Evolutionary conservation across 2,888 invertebrate genomes (phyloP), one percentile per base, ranked within the genome.

Genomic region (Parochlus steinenii): DNA sequence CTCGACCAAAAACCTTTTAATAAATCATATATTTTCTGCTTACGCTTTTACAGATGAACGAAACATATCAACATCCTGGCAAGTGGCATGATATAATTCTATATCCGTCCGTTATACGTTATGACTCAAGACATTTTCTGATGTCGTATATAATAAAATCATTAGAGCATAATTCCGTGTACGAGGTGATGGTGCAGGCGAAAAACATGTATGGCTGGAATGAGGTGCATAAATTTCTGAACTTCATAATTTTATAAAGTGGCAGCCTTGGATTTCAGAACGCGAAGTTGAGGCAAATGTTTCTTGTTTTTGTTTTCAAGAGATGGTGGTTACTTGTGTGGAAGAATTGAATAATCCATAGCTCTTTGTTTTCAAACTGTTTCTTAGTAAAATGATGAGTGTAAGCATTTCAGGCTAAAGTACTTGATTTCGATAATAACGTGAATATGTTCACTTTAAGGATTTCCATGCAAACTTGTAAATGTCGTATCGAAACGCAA

Each of bases 191-290:
- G 40, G 74, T 77, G 31, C 74, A 75, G 49, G 76, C 76, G 31
- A 75, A 73, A 62, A 78, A 78, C 55, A 64, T 71, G 58, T 75
- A 74, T 43, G 77, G 77, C 0, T 76, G 75, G 74, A 74, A 74
- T 47, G 74, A 74, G 63, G 70, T 69, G 44, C 46, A 45, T 33
- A 27, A 22, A n/a, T n/a, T n/a, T n/a, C n/a, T n/a, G n/a, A n/a
- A n/a, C n/a, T n/a, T n/a, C n/a, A n/a, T n/a, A n/a, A n/a, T n/a
- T n/a, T n/a, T n/a, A n/a, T n/a, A 35, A 26, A 24, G 31, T 24
- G 19, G 26, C 28, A n/a, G 19, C 10, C 11, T 11, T 29, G 19
- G 17, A 26, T 25, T 22, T 23, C 16, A 24, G 22, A 14, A 14
- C 14, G 27, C 26, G 11, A 31, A 31, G 11, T n/a, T n/a, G n/a